Evolutionary conservation across 2,797 vertebrate genomes (phyloP).

Genomic region (Pelodytes ibericus): DNA sequence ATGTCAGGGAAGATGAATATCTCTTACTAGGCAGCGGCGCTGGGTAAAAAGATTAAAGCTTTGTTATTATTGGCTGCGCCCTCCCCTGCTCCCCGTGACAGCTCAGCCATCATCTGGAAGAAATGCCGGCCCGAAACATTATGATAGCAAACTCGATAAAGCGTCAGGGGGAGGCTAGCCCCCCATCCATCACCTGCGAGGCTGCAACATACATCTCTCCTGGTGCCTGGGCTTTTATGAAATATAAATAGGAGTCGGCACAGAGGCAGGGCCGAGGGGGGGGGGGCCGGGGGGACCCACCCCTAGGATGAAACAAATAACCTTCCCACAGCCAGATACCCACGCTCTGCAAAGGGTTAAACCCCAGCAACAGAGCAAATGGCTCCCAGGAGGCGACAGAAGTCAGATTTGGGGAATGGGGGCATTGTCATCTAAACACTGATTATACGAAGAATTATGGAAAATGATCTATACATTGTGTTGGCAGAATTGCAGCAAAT

Average conservation of each 20-base stretch:
- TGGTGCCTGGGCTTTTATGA: conserved; percentile 72
- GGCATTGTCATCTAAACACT: not conserved
- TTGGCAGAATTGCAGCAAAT: too few species aligned
- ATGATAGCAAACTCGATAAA: conserved; percentile 99
- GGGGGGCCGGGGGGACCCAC: too few species aligned
- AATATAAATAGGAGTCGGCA: conserved; percentile 71
- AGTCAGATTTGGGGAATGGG: too few species aligned
- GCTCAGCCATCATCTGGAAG: conserved; percentile 85
- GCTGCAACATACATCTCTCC: conserved; percentile 95
- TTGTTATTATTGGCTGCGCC: conserved; percentile 76
- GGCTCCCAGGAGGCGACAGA: conserved; percentile 16
- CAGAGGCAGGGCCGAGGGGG: not conserved
- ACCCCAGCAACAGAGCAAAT: too few species aligned
- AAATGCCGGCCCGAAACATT: conserved; percentile 92
- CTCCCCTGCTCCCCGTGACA: conserved; percentile 78
- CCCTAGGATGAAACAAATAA: too few species aligned
- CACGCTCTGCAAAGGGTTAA: not conserved
- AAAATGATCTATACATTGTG: too few species aligned
- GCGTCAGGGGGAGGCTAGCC: conserved; percentile 85
- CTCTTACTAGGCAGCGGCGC: conserved; percentile 79
- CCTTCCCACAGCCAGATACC: too few species aligned
- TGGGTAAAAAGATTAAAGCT: conserved; percentile 84
- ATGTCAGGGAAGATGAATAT: conserved; percentile 85
- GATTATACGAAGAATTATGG: not conserved
- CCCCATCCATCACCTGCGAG: conserved; percentile 91